Percentiles rank a stretch among this genome's conserved stretches.
These are phyloP conservation scores for Thecophora atra DNA, from an alignment of 2,888 invertebrate species.

Conservation along the genomic window DNA sequence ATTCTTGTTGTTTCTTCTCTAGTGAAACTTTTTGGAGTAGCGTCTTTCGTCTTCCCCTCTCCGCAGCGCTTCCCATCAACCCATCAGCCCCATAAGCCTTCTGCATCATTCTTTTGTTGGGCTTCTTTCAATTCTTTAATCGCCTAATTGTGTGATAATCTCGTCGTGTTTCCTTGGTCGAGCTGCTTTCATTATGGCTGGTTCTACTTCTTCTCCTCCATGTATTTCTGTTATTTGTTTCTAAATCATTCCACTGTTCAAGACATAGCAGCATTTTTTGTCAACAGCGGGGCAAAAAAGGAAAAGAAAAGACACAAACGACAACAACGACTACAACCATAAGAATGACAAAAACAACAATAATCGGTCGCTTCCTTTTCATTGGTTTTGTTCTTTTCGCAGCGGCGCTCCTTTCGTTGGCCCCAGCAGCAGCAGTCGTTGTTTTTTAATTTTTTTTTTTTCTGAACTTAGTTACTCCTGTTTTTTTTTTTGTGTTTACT, in stretches of 20 bases:
- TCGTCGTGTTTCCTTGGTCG: not conserved
- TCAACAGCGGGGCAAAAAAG: not conserved
- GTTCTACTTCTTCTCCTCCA: not conserved
- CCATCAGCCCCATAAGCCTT: not conserved
- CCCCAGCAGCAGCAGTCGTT: not conserved
- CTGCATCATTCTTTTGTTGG: not conserved
- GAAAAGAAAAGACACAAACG: not conserved
- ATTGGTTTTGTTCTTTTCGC: slow-evolving; percentile 20
- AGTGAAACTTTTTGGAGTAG: too few relatives aligned
- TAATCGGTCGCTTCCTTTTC: slow-evolving; percentile 31
- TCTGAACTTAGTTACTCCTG: slow-evolving; percentile 18
- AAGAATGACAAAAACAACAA: slow-evolving; percentile 23
- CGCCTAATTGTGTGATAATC: slow-evolving; percentile 32
- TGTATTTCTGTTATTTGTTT: not conserved
- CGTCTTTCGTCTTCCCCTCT: not conserved
- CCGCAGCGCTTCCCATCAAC: not conserved
- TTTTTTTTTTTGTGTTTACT: slow-evolving; percentile 13
- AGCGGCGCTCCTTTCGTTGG: slow-evolving; percentile 11
- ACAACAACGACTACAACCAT: slow-evolving; percentile 22
- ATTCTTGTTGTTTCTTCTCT: too few relatives aligned
- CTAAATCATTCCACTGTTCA: slow-evolving; percentile 8
- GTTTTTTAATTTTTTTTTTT: not conserved
- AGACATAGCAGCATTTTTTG: slow-evolving; percentile 39
- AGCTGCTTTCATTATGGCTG: not conserved
- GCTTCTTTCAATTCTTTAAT: slow-evolving; percentile 22